Evolutionary conservation across 2,113 vertebrate species (phyloP).

Genomic region (Amblyopsis rosae): DNA sequence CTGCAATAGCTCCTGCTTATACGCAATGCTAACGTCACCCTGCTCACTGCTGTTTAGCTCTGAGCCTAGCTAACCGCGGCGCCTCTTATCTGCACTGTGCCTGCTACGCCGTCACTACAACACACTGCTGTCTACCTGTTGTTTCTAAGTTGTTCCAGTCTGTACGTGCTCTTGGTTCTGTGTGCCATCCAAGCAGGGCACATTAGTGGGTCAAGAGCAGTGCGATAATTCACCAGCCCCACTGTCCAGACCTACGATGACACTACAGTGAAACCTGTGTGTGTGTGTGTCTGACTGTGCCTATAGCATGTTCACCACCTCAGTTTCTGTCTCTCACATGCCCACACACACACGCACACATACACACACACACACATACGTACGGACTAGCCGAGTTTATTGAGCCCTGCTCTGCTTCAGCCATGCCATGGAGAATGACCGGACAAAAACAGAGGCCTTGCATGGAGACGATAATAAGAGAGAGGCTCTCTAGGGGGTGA

Average conservation of each 20-base stretch:
- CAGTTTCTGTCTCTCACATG: slow-evolving; percentile 11
- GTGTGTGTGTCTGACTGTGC: neutral
- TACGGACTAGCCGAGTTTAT: slow-evolving; percentile 28
- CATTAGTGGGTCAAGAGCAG: slow-evolving; percentile 54
- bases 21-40: too few relatives aligned
- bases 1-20: too few relatives aligned
- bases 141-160: neutral
- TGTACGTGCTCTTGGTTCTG: too few relatives aligned
- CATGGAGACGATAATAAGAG: too few relatives aligned
- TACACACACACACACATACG: slow-evolving; percentile 8
- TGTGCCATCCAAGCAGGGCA: neutral
- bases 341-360: slow-evolving; percentile 7
- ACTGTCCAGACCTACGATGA: slow-evolving; percentile 51
- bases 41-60: too few relatives aligned
- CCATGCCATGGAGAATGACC: neutral
- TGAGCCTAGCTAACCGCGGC: too few relatives aligned
- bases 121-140: too few relatives aligned
- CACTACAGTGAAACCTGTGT: slow-evolving; percentile 38
- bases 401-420: neutral
- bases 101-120: too few relatives aligned
- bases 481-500: too few relatives aligned
- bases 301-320: neutral
- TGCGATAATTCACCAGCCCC: slow-evolving; percentile 46
- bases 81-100: too few relatives aligned
- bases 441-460: too few relatives aligned